Percentiles rank a stretch among this genome's conserved stretches.
Conservation (phyloP, 2,888 invertebrate genomes). For the Itoplectis maculator region DNA sequence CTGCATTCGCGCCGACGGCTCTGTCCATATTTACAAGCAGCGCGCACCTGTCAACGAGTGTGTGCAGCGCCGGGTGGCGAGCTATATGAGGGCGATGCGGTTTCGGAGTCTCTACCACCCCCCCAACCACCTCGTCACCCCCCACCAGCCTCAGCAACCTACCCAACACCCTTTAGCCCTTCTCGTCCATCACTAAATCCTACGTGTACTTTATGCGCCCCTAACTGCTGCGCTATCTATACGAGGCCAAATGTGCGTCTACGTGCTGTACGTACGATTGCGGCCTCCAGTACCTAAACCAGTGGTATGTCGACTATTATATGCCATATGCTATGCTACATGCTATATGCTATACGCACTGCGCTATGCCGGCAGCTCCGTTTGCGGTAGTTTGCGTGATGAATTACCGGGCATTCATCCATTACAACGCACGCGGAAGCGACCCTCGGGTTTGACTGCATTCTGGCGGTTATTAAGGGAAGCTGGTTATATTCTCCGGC, state of each 20-base stretch:
- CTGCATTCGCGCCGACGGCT: neutral
- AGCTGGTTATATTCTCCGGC: constrained; percentile 38
- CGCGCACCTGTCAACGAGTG: constrained; percentile 39
- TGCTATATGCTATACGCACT: constrained; percentile 24
- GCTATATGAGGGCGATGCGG: constrained; percentile 49
- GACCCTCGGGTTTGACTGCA: constrained; percentile 46
- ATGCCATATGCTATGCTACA: too few species aligned
- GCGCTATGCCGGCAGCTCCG: too few species aligned
- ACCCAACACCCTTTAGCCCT: constrained; percentile 10
- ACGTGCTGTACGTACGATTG: neutral
- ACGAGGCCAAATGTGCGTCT: neutral
- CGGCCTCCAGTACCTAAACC: neutral
- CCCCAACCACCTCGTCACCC: too few species aligned
- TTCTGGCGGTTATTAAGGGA: constrained; percentile 56
- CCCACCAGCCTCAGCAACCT: too few species aligned
- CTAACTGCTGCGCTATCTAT: neutral
- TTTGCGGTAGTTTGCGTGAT: constrained; percentile 62
- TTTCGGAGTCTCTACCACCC: constrained; percentile 35
- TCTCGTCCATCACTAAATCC: constrained; percentile 49
- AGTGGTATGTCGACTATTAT: constrained; percentile 8
- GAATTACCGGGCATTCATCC: constrained; percentile 62
- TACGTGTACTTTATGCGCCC: neutral
- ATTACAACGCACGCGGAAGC: constrained; percentile 61
- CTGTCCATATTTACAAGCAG: constrained; percentile 19
- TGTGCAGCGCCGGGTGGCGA: constrained; percentile 17